Percentiles rank a stretch among this genome's conserved stretches.
phyloP scores from a whole-genome alignment of 2,888 invertebrate genomes.

The Lysandra bellargus region DNA sequence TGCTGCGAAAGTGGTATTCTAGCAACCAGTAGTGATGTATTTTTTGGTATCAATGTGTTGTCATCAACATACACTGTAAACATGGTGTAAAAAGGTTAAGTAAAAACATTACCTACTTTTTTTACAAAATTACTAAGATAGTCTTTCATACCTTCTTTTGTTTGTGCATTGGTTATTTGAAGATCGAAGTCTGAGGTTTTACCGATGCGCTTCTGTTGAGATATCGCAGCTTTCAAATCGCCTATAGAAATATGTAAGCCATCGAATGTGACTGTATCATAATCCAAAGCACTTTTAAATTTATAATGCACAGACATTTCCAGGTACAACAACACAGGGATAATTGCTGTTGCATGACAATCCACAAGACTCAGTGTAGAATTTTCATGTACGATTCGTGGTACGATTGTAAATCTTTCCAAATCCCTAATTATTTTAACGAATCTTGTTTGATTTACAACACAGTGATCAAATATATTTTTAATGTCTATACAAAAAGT shows the following conservation, averaged over 20 bases:
- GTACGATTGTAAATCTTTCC: background rate
- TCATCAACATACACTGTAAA: slow-evolving; percentile 94
- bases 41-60: slow-evolving; percentile 95
- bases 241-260: slow-evolving; percentile 97
- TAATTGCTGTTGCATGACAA: slow-evolving; percentile 55
- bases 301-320: slow-evolving; percentile 98
- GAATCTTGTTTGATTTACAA: background rate
- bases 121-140: slow-evolving; percentile 7
- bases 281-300: slow-evolving; percentile 97
- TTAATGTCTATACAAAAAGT: background rate
- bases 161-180: slow-evolving; percentile 97
- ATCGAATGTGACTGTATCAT: slow-evolving; percentile 98
- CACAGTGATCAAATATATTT: background rate
- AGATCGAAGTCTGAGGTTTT: slow-evolving; percentile 97
- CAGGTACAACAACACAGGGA: slow-evolving; percentile 44
- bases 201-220: slow-evolving; percentile 96
- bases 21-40: slow-evolving; percentile 97
- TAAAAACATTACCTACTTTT: background rate
- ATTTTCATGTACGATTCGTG: background rate
- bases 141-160: slow-evolving; percentile 90
- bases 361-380: background rate
- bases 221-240: slow-evolving; percentile 96
- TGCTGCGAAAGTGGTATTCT: slow-evolving; percentile 92
- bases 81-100: slow-evolving; percentile 23
- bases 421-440: background rate